Base-by-base conservation (phyloP, 2,888 invertebrate genomes). In the Onthophagus sagittarius region DNA sequence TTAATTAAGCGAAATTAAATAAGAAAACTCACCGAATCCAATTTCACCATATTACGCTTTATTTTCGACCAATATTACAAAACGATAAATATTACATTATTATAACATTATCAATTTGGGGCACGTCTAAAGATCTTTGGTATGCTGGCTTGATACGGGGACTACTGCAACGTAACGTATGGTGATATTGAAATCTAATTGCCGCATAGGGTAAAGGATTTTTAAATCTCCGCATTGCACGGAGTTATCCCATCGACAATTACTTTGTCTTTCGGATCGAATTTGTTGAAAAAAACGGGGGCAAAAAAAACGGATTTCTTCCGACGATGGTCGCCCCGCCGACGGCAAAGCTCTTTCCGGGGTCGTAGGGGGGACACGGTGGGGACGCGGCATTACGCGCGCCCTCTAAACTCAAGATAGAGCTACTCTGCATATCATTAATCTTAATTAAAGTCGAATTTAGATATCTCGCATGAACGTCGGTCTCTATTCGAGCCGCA, bases 391-490 rank as follows among this genome's bases (percentile, higher is more conserved):
- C 39, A 53, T 53, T 53, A 53, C 39, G 39, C 39, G 39, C 39
- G 39, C 81, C 32, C 67, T 82, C 82, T 79, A 81, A 82, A 81
- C 83, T 82, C 80, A 82, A 84, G 83, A 83, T 83, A 83, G 83
- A 83, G 83, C 83, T 83, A 84, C 83, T 85, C 84, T 84, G 84
- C 84, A 85, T 85, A 83, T 84, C 84, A 85, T 85, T 84, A 83
- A 85, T 85, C 85, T 84, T 84, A 85, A 85, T 85, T 84, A 85
- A 85, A 85, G 80, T 84, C 82, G 81, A 82, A 84, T 85, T 85
- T 85, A 83, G 84, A 84, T 84, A 84, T 84, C 83, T 82, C 79
- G 79, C 81, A 82, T 82, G 83, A 82, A 83, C 81, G 82, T 80
- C 81, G 80, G 81, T 83, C 82, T 83, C 82, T 83, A 83, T 83